Conservation (phyloP, 2,113 vertebrate species). For the Vireo altiloquus region DNA sequence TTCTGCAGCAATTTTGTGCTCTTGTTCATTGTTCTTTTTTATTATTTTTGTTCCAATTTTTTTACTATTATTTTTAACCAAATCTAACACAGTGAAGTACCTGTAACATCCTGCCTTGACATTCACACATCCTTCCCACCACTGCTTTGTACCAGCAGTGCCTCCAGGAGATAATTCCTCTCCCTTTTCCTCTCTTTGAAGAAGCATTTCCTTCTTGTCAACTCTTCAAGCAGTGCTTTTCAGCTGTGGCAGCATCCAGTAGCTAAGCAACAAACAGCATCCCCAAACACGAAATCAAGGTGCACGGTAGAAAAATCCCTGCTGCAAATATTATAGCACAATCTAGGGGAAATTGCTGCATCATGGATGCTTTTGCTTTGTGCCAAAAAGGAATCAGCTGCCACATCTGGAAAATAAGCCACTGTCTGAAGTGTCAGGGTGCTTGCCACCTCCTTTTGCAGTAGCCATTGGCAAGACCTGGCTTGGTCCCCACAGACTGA, state of each 20-base stretch:
- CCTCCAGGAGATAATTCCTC: background rate
- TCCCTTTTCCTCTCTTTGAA: background rate
- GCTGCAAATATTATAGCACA: background rate
- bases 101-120: background rate
- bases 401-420: background rate
- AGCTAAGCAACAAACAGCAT: constrained; percentile 63
- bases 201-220: background rate
- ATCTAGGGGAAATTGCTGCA: constrained; percentile 46
- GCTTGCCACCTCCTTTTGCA: background rate
- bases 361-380: background rate
- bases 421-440: background rate
- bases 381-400: background rate
- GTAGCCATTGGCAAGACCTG: background rate
- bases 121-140: background rate
- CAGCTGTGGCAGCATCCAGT: constrained; percentile 1
- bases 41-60: background rate
- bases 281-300: constrained; percentile 48
- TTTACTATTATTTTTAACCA: background rate
- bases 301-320: constrained; percentile 13
- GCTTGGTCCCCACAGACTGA: background rate
- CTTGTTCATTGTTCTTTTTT: background rate
- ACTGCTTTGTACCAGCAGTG: background rate
- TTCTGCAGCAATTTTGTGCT: background rate
- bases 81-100: background rate
- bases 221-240: background rate